Base-by-base conservation (phyloP, 2,113 vertebrate genomes). In the Mus musculus region DNA sequence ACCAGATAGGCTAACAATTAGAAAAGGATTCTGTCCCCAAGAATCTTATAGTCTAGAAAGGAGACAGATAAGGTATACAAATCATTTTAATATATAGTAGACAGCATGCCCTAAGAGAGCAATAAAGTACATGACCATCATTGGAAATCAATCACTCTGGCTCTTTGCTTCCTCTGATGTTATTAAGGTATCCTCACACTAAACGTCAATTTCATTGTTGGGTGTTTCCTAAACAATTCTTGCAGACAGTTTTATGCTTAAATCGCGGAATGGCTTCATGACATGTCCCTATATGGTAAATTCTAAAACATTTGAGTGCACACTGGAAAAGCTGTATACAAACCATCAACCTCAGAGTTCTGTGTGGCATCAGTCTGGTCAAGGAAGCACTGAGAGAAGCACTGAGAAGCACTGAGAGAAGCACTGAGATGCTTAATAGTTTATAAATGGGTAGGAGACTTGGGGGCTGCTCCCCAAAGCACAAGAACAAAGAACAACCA, bases 131-230 rank as follows among this genome's bases (percentile, higher is more conserved):
- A 33, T 75, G 26, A 89, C 59, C 14, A 17, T 84, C 61, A 36
- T 26, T 33, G 9, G 33, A 92, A 36, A 95, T 76, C 65, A 91
- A 46, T 56, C 61, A 26, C 2, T 52, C 86, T 14, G 28, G 20
- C 9, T 72, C 88, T 86, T 96, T 81, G 81, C 33, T 87, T 91
- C 33, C 7, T 81, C 52, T 95, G 19, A 92, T 63, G 59, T 65
- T 61, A 67, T 42, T 84, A 78, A 89, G 33, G 5, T 63, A 85
- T 72, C 7, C 52, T 86, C 11, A 88, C 19, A 17, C 49, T 80
- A 95, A 89, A 9, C 26, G 67, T 71, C 52, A 46, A 3, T 65
- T 33, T 91, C 42, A 78, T 4, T 65, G 30, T 28, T 36, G 75
- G 78, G 52, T 4, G 56, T 80, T 30, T 73, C 67, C 67, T 69